phyloP scores from a whole-genome alignment of 2,113 vertebrate genomes.

The Elanus axillaris region DNA sequence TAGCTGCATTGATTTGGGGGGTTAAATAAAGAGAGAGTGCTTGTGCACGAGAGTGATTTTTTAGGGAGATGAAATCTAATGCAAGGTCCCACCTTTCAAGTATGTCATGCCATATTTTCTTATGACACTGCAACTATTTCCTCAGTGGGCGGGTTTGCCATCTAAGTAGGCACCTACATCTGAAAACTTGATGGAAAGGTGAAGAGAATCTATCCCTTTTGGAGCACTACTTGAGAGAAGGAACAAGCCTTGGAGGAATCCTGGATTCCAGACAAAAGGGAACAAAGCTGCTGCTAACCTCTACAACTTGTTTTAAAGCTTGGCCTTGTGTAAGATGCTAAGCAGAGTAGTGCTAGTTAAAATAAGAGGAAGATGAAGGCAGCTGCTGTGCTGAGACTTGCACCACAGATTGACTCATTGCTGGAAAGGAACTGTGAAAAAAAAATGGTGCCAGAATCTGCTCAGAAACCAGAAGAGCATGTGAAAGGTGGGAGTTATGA shows the following conservation, averaged over 20 bases:
- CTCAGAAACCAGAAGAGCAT: not conserved
- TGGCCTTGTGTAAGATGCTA: not conserved
- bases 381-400: constrained; percentile 43
- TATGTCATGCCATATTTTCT: not conserved
- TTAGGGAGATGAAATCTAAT: not conserved
- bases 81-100: not conserved
- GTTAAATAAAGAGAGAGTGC: not conserved
- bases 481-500: not conserved
- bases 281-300: not conserved
- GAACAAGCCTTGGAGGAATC: not conserved
- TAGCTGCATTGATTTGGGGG: not conserved
- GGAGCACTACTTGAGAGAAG: not conserved
- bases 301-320: not conserved
- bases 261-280: not conserved
- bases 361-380: not conserved
- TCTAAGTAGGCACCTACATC: not conserved
- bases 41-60: not conserved
- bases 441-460: constrained; percentile 11
- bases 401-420: constrained; percentile 28
- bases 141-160: not conserved
- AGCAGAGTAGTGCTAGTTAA: not conserved
- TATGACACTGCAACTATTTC: not conserved
- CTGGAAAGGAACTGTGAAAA: constrained; percentile 35
- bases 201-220: not conserved
- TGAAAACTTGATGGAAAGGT: not conserved